Conservation (phyloP, 35 echinoderm and acorn worm genomes). For the Lytechinus variegatus region DNA sequence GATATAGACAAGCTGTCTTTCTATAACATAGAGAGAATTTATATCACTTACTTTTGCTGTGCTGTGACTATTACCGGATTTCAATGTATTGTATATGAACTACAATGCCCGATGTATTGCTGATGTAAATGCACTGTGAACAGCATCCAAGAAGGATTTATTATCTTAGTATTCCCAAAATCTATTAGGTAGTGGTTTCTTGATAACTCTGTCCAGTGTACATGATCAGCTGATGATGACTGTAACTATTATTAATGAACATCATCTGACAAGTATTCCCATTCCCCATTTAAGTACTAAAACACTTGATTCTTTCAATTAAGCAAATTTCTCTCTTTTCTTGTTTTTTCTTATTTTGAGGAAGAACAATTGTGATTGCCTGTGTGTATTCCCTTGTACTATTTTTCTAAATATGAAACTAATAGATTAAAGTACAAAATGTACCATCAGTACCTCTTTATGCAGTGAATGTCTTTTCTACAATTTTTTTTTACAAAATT, state of each 20-base stretch:
- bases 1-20: neutral
- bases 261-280: too few species aligned
- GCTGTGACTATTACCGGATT: neutral
- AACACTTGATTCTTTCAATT: too few species aligned
- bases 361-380: neutral
- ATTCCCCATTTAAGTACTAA: too few species aligned
- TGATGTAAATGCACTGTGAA: too few species aligned
- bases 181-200: too few species aligned
- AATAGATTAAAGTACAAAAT: neutral
- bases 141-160: too few species aligned
- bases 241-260: too few species aligned
- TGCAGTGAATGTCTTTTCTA: neutral
- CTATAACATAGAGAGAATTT: neutral
- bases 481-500: neutral
- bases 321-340: too few species aligned
- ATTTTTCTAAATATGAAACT: neutral
- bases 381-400: neutral
- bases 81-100: neutral
- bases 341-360: neutral
- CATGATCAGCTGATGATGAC: too few species aligned
- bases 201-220: too few species aligned
- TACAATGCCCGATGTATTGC: neutral
- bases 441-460: neutral
- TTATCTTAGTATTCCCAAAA: too few species aligned
- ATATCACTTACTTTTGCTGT: neutral